Conservation (phyloP, 2,797 vertebrate species). For the Scolopax rusticola region DNA sequence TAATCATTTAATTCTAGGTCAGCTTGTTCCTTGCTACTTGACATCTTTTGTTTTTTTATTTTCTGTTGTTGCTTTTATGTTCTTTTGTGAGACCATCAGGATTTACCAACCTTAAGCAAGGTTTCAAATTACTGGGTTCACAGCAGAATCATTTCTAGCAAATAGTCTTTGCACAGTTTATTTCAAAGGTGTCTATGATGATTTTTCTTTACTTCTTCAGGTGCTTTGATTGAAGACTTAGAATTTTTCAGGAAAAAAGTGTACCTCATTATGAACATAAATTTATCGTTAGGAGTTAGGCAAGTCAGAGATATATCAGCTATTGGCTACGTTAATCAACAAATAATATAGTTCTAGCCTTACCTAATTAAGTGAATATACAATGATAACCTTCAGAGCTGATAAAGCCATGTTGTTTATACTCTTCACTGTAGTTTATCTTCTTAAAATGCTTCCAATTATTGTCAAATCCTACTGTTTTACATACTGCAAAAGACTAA, state of each 20-base stretch:
- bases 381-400: not conserved
- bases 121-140: not conserved
- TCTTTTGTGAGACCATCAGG: not conserved
- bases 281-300: not conserved
- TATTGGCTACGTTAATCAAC: not conserved
- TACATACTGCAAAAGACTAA: not conserved
- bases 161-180: not conserved
- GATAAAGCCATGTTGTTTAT: not conserved
- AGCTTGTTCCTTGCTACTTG: not conserved
- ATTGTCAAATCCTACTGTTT: not conserved
- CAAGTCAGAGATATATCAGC: not conserved
- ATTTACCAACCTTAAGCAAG: not conserved
- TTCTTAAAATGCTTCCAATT: not conserved
- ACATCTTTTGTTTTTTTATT: not conserved
- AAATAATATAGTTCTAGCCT: not conserved
- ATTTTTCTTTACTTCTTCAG: not conserved
- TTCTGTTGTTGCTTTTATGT: not conserved
- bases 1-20: slow-evolving; percentile 1
- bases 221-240: not conserved
- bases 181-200: not conserved
- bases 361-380: not conserved
- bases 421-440: not conserved
- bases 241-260: not conserved
- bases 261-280: not conserved
- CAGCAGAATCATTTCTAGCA: not conserved